phyloP scores from a whole-genome alignment of 1,140 invertebrate species.

The Pseudoatta argentina region DNA sequence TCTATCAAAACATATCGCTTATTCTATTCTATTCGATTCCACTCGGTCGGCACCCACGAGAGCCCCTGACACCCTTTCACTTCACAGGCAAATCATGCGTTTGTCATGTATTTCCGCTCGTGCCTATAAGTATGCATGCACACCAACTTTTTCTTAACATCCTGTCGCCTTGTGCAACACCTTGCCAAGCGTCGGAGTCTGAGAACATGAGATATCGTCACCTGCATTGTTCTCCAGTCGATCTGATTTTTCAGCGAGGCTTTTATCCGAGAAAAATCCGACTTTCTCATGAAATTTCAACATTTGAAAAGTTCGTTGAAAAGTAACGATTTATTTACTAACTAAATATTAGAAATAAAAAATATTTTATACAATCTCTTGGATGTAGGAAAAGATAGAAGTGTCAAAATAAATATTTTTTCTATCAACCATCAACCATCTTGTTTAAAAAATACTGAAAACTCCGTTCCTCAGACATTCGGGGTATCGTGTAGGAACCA shows the following conservation, averaged over 20 bases:
- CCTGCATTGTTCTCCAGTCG: constrained; percentile 41
- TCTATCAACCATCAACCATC: background rate
- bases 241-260: constrained; percentile 43
- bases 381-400: background rate
- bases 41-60: constrained; percentile 23
- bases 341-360: constrained; percentile 15
- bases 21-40: constrained; percentile 29
- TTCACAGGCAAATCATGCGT: constrained; percentile 67
- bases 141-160: constrained; percentile 50
- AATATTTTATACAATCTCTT: background rate
- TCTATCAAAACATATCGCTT: background rate
- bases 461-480: background rate
- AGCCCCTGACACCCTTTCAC: constrained; percentile 57
- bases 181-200: constrained; percentile 41
- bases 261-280: constrained; percentile 31
- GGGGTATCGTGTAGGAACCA: background rate
- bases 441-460: background rate
- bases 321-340: constrained; percentile 12
- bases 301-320: constrained; percentile 4
- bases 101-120: constrained; percentile 71
- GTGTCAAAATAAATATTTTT: background rate
- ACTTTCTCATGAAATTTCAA: constrained; percentile 11
- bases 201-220: constrained; percentile 55
- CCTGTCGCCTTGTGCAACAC: constrained; percentile 55
- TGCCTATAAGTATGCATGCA: constrained; percentile 50